These are phyloP conservation scores for Drosophila athabasca DNA, from an alignment of 1,140 invertebrate species.

Conservation along the genomic window DNA sequence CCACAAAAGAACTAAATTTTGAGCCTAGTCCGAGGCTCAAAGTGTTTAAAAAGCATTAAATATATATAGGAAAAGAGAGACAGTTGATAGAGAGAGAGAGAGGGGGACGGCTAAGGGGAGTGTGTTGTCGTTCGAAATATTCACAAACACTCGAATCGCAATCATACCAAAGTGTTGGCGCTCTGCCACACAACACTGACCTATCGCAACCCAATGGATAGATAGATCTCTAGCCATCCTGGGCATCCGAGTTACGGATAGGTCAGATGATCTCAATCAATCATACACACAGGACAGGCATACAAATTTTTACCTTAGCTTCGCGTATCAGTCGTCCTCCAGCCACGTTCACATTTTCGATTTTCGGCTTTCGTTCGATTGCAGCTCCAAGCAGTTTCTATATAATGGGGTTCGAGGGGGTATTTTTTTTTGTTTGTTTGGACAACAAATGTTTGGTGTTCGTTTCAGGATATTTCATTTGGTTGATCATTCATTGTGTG, in stretches of 20 bases:
- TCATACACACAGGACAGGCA: slow-evolving; percentile 32
- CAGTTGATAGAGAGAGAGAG: slow-evolving; percentile 16
- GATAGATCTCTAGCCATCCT: not conserved
- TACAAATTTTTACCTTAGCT: slow-evolving; percentile 93
- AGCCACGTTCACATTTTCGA: slow-evolving; percentile 97
- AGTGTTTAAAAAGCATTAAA: slow-evolving; percentile 81
- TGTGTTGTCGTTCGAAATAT: slow-evolving; percentile 29
- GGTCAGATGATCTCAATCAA: not conserved
- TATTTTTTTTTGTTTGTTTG: slow-evolving; percentile 53
- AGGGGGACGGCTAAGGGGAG: slow-evolving; percentile 46
- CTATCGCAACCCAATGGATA: slow-evolving; percentile 5
- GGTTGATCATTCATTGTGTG: slow-evolving; percentile 22
- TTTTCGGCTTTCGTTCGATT: slow-evolving; percentile 94
- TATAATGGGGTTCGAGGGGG: slow-evolving; percentile 42
- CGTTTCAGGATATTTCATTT: slow-evolving; percentile 44
- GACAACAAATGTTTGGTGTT: slow-evolving; percentile 10
- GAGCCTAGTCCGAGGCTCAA: slow-evolving; percentile 10
- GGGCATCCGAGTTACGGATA: not conserved
- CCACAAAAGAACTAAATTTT: slow-evolving; percentile 41
- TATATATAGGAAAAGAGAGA: slow-evolving; percentile 44
- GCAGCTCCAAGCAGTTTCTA: slow-evolving; percentile 95
- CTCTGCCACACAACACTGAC: slow-evolving; percentile 3
- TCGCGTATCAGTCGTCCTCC: slow-evolving; percentile 98
- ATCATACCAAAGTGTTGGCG: slow-evolving; percentile 5
- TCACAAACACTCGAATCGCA: slow-evolving; percentile 17